phyloP scores from a whole-genome alignment of 2,113 vertebrate species.

The Chitala chitala region DNA sequence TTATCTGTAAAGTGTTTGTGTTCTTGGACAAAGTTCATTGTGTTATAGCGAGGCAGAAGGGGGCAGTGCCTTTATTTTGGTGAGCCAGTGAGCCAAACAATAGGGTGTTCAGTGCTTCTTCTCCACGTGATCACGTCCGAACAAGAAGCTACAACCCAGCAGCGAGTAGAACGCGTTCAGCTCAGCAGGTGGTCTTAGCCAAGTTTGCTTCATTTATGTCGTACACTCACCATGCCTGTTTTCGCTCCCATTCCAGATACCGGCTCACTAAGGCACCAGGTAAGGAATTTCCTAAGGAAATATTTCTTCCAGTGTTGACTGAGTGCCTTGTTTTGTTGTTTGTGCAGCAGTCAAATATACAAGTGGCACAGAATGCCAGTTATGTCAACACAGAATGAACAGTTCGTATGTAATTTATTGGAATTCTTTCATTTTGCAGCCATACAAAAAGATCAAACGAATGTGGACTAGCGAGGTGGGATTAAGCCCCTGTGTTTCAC shows the following conservation, averaged over 20 bases:
- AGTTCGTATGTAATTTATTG: too few relatives aligned
- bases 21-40: slow-evolving; percentile 55
- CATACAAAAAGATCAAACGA: too few relatives aligned
- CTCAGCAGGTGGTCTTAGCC: slow-evolving; percentile 26
- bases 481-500: too few relatives aligned
- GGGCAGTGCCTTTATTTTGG: slow-evolving; percentile 45
- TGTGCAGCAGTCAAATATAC: too few relatives aligned
- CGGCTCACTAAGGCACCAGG: slow-evolving; percentile 74
- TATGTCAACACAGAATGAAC: too few relatives aligned
- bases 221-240: slow-evolving; percentile 67
- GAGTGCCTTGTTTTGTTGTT: too few relatives aligned
- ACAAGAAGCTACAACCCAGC: slow-evolving; percentile 60
- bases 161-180: slow-evolving; percentile 42
- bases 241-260: slow-evolving; percentile 86
- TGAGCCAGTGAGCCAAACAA: slow-evolving; percentile 64
- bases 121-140: slow-evolving; percentile 52
- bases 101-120: slow-evolving; percentile 58
- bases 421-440: too few relatives aligned
- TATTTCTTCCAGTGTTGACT: not conserved
- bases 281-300: slow-evolving; percentile 58
- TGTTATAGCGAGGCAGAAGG: slow-evolving; percentile 33
- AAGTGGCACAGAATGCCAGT: too few relatives aligned
- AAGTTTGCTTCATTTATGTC: slow-evolving; percentile 12
- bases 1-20: slow-evolving; percentile 46
- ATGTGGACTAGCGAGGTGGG: too few relatives aligned